Conservation (phyloP, 1,140 invertebrate species). For the Tetragnatha versicolor region DNA sequence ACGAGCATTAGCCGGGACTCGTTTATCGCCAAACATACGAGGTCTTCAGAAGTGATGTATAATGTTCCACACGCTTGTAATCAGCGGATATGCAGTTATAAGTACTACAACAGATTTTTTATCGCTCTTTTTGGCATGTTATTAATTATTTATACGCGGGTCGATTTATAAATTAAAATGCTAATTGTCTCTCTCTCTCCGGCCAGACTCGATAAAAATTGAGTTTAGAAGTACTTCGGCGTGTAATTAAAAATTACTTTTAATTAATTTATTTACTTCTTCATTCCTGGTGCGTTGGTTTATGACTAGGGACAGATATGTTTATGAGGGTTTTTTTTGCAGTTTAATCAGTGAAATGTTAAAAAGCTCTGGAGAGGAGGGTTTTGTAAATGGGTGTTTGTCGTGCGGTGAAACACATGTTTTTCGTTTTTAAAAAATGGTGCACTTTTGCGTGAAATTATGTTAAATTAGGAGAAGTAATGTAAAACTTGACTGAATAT, state of each 20-base stretch:
- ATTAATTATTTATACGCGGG: slow-evolving; percentile 15
- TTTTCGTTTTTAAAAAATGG: too few species aligned
- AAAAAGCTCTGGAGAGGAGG: too few species aligned
- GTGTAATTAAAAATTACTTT: slow-evolving; percentile 1
- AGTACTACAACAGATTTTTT: not conserved
- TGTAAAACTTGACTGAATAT: too few species aligned
- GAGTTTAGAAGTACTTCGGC: not conserved
- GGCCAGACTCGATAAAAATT: not conserved
- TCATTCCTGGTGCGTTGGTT: too few species aligned
- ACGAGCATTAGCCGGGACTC: too few species aligned
- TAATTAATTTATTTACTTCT: slow-evolving; percentile 23
- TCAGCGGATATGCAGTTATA: not conserved
- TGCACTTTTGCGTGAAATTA: too few species aligned
- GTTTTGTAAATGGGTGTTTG: too few species aligned
- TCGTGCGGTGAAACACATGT: too few species aligned
- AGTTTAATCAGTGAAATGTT: too few species aligned
- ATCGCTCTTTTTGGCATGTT: not conserved
- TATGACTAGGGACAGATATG: too few species aligned
- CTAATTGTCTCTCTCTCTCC: not conserved
- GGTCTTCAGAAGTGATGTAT: not conserved
- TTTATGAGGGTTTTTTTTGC: too few species aligned
- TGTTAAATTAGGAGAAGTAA: too few species aligned
- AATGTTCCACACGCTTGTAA: not conserved
- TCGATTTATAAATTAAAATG: slow-evolving; percentile 27
- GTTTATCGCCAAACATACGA: not conserved